A percentile compares a stretch with the other conserved stretches of the same genome.
These are phyloP conservation scores for Erannis defoliaria DNA, from an alignment of 2,888 invertebrate species.

Conservation along the genomic window DNA sequence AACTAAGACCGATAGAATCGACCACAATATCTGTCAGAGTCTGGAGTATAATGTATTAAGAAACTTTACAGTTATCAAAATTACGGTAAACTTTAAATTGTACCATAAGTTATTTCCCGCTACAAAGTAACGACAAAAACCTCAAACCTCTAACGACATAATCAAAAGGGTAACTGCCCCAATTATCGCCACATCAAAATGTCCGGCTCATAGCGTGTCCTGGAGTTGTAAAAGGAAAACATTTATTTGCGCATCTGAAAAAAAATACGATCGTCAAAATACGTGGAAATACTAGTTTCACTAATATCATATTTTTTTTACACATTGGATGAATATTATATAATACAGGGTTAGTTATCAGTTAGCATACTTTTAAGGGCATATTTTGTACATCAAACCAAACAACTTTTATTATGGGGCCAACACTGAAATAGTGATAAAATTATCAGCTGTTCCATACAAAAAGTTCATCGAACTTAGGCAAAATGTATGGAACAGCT, in stretches of 20 bases:
- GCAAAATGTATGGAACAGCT: no score
- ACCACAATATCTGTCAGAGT: no score
- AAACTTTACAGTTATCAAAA: not conserved
- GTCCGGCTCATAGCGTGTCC: slow-evolving; percentile 16
- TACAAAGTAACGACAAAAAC: slow-evolving; percentile 15
- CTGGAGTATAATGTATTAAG: not conserved
- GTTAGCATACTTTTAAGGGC: no score
- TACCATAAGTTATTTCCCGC: slow-evolving; percentile 4
- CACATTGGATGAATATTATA: not conserved
- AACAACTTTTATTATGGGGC: no score
- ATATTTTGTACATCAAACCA: no score
- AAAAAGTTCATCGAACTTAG: no score
- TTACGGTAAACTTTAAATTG: slow-evolving; percentile 6
- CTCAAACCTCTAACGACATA: slow-evolving; percentile 17
- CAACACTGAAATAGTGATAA: no score
- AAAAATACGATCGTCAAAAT: not conserved
- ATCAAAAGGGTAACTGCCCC: slow-evolving; percentile 19
- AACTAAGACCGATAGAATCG: no score
- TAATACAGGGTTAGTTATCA: not conserved
- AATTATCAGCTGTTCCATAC: no score
- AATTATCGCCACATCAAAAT: slow-evolving; percentile 19
- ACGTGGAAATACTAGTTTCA: no score
- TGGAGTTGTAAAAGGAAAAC: slow-evolving; percentile 17
- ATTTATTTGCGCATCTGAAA: not conserved
- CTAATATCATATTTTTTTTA: not conserved